Base-by-base conservation (phyloP, 2,888 invertebrate species). In the Nipponacmea schrenckii region DNA sequence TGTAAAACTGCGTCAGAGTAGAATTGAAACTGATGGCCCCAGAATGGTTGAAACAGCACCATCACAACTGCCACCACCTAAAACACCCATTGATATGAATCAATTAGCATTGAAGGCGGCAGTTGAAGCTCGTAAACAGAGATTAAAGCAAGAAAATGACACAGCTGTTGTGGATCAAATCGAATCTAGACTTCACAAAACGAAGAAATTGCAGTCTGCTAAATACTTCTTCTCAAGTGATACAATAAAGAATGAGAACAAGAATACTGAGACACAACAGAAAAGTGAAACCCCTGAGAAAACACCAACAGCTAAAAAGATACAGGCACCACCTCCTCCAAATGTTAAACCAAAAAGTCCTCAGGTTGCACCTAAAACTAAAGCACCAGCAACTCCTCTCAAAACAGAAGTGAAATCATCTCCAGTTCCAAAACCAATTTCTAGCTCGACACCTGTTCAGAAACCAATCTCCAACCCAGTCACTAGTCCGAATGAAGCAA, bases 81-180 rank as follows among this genome's bases (percentile, higher is more conserved):
- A 63, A 68, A 73, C 69, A 73, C 76, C 24, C 73, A 76, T 71
- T 48, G 74, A 76, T 44, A 64, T 74, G 63, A 78, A 78, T 31
- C 87, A 87, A 62, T 83, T 83, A 62, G 88, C 87, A 8, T 81
- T 88, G 50, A 79, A 84, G 69, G 85, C 84, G 15, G 88, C 88
- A 7, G 85, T 88, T 3, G 85, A 84, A n/a, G 83, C 79, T 69
- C 74, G 88, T 17, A 81, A 86, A 63, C 76, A 75, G 48, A 65
- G 81, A n/a, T 79, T 87, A 8, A 84, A 85, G 24, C 78, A 81
- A 65, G 68, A 70, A 20, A 73, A 80, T n/a, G 81, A 84, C 50
- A 74, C 75, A 17, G 71, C 77, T 15, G 80, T 86, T 63, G 83
- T 86, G 27, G 80, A 84, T n/a, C 78, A 77, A 48, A 86, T 87